Base-by-base conservation (phyloP, 2,888 invertebrate species). In the Leptinotarsa peninsularis region DNA sequence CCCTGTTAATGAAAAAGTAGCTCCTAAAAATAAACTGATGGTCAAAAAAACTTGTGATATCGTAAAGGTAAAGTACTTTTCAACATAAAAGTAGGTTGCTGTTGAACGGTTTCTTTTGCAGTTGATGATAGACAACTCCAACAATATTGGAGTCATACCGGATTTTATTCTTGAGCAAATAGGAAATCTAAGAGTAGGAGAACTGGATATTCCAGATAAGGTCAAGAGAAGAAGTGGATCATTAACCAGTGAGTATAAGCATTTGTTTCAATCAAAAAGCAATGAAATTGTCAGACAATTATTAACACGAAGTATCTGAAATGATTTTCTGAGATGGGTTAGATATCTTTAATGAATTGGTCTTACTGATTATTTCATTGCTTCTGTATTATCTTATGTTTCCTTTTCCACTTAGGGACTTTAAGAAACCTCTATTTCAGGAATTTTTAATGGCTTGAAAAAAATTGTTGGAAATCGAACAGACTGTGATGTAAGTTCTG, bases 171-270 rank as follows among this genome's bases (percentile, higher is more conserved):
- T 89, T 23, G 90, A 91, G 80, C 87, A 85, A 78, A 84, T 89
- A 60, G 86, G 85, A 49, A 81, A 85, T 73, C 76, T 82, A n/a
- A 81, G 79, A 69, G 76, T 80, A 17, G 78, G 81, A 72, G 89
- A 90, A 79, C 89, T 91, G 79, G 86, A 90, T 14, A 89, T 84
- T 68, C 89, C 89, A 58, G 90, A 92, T 81, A 91, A 90, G 84
- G 93, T 93, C 86, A 95, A 95, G 88, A 95, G 95, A 88, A 91
- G 95, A 83, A 95, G 96, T 91, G 96, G 96, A 82, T 96, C 96
- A 82, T 90, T 96, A 81, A 96, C 95, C 89, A 92, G 96, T 95
- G 91, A 91, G 77, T 81, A 75, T 60, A 76, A 23, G 49, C 56
- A 67, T 50, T 49, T 43, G 63, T 58, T 50, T 27, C 18, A 18